phyloP scores from a whole-genome alignment of 1,140 invertebrate species.

The Ectropis grisescens region DNA sequence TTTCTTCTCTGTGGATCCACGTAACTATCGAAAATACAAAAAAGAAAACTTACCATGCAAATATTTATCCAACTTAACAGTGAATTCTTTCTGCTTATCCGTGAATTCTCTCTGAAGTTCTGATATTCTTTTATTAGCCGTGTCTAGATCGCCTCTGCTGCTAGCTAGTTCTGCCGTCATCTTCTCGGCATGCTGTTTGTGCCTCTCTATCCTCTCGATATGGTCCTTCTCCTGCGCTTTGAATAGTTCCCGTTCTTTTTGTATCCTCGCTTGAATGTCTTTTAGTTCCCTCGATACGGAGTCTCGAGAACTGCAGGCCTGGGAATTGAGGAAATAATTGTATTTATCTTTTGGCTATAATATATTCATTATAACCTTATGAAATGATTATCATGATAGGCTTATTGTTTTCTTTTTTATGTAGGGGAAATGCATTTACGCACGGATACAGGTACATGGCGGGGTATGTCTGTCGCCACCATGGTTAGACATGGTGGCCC shows the following conservation, averaged over 20 bases:
- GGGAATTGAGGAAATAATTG: constrained; percentile 6
- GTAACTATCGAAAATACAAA: too few species aligned
- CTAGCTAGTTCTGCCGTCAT: constrained; percentile 30
- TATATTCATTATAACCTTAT: too few species aligned
- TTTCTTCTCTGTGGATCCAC: too few species aligned
- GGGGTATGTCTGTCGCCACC: too few species aligned
- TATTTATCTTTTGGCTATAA: too few species aligned
- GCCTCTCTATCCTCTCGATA: constrained; percentile 45
- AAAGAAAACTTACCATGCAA: constrained; percentile 44
- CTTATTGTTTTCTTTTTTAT: too few species aligned
- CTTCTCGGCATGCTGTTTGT: constrained; percentile 50
- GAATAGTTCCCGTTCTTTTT: constrained; percentile 44
- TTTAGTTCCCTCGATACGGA: constrained; percentile 42
- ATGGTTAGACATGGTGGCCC: too few species aligned
- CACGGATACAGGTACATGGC: too few species aligned
- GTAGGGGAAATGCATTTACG: too few species aligned
- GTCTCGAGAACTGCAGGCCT: constrained; percentile 52
- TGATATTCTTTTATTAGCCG: constrained; percentile 55
- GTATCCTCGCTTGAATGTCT: constrained; percentile 39
- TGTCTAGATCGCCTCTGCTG: constrained; percentile 42
- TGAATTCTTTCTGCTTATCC: constrained; percentile 57
- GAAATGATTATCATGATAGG: too few species aligned
- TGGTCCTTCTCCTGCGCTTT: constrained; percentile 49
- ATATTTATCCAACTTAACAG: constrained; percentile 51
- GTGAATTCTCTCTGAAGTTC: constrained; percentile 57